Conservation (phyloP, 2,797 vertebrate species). For the Pseudochirops corinnae region DNA sequence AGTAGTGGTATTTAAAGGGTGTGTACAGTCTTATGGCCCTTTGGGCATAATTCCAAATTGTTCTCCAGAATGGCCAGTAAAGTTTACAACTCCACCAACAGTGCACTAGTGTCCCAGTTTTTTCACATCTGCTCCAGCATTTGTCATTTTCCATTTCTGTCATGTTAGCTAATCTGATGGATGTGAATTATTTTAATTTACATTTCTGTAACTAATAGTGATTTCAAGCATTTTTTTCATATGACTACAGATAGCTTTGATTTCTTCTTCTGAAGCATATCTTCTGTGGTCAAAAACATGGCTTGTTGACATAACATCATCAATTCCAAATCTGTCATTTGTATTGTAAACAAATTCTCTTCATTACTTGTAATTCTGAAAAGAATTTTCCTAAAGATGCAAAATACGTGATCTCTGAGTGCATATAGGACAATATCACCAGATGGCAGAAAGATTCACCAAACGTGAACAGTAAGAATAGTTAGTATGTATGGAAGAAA, state of each 20-base stretch:
- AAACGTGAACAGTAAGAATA: not conserved
- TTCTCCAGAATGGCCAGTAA: not conserved
- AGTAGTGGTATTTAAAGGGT: not conserved
- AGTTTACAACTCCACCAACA: not conserved
- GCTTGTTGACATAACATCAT: not conserved
- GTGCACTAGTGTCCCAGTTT: not conserved
- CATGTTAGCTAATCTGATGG: not conserved
- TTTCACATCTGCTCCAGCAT: not conserved
- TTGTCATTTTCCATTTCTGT: not conserved
- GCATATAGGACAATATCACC: not conserved
- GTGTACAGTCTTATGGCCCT: not conserved
- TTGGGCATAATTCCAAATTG: not conserved
- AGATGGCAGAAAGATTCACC: not conserved
- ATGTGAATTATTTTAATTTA: no score
- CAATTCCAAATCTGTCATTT: not conserved
- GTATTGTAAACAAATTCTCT: not conserved
- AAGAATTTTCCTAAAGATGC: not conserved
- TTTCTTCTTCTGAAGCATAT: not conserved
- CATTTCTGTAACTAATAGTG: not conserved
- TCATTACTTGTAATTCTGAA: not conserved
- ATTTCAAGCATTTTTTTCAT: no score
- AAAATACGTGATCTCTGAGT: not conserved
- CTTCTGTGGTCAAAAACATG: not conserved
- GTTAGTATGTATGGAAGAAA: not conserved
- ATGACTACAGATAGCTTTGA: not conserved